Evolutionary conservation across 1,140 invertebrate species (phyloP), one percentile per base, ranked within the genome.

Genomic region (Leguminivora glycinivorella): DNA sequence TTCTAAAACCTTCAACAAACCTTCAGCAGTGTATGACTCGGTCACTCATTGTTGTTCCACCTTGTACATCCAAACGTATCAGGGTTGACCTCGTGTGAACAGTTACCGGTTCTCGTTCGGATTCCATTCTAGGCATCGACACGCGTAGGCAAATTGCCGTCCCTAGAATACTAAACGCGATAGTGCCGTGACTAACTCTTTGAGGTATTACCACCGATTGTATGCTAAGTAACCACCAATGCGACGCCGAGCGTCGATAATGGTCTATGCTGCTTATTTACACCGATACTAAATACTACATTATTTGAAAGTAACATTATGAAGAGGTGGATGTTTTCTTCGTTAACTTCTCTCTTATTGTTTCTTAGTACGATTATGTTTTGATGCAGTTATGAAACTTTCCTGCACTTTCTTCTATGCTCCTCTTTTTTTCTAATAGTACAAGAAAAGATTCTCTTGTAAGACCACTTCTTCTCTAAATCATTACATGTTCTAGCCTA

Each of bases 191-290:
- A 87, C 86, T 90, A 86, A 86, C 73, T 81, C 80, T 82, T 80
- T 80, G 75, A 83, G 84, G 87, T 82, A 82, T 89, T 87, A 84
- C 88, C 80, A 83, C 67, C 83, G 84, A 88, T 90, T 90, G 88
- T 90, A 88, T 90, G 85, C 83, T 83, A 88, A 90, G 72, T 70
- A 83, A 80, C 73, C 56, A 34, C 14, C 47, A 40, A 58, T 58
- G 40, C 17, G 52, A 66, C 24, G 56, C 29, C 17, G 17, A 56
- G 66, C 67, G 38, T 22, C 14, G 38, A 34, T 63, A 63, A 14
- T 29, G 25, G 25, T 31, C 26, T 63, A 29, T 31, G 58, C 25
- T 19, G 6, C 26, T 29, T 31, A 63, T 63, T 17, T 63, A 1
- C 47, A 52, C 7, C 7, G 19, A 29, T 6, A 31, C 25, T n/a